A percentile compares a stretch with the other conserved stretches of the same genome.
Evolutionary conservation across 2,113 vertebrate species (phyloP).

Genomic region (Catharus fuscescens): DNA sequence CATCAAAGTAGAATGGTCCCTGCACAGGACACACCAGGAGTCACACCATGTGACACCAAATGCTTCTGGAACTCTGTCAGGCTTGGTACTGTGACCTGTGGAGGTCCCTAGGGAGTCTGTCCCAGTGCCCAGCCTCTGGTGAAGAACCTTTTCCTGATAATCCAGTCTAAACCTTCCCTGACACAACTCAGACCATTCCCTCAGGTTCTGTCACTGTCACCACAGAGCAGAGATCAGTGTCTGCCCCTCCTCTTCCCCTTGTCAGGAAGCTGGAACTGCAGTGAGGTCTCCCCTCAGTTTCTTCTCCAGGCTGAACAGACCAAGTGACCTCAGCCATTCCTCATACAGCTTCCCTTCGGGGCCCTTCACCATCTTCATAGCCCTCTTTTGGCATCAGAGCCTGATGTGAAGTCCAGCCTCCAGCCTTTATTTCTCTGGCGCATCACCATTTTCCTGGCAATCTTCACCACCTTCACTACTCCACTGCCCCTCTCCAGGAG

Average conservation of each 20-base stretch:
- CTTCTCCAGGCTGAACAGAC: neutral
- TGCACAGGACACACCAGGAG: neutral
- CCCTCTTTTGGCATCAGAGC: neutral
- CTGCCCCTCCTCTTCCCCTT: neutral
- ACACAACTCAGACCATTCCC: neutral
- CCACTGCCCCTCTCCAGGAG: neutral
- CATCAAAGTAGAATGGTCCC: neutral
- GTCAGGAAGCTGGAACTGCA: neutral
- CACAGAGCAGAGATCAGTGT: neutral
- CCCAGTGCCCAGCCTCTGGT: neutral
- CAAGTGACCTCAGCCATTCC: neutral
- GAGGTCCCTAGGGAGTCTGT: neutral
- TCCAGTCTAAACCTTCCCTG: neutral
- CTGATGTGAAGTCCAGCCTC: neutral
- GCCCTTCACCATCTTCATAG: neutral
- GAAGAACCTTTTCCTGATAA: neutral
- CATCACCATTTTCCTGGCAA: accelerated
- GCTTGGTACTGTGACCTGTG: neutral
- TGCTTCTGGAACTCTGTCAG: neutral
- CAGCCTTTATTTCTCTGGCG: neutral
- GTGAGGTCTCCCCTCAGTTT: neutral
- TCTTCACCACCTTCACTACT: neutral
- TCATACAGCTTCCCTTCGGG: neutral
- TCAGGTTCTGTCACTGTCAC: accelerated
- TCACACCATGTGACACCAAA: neutral